phyloP scores from a whole-genome alignment of 2,113 vertebrate genomes.

The human region DNA sequence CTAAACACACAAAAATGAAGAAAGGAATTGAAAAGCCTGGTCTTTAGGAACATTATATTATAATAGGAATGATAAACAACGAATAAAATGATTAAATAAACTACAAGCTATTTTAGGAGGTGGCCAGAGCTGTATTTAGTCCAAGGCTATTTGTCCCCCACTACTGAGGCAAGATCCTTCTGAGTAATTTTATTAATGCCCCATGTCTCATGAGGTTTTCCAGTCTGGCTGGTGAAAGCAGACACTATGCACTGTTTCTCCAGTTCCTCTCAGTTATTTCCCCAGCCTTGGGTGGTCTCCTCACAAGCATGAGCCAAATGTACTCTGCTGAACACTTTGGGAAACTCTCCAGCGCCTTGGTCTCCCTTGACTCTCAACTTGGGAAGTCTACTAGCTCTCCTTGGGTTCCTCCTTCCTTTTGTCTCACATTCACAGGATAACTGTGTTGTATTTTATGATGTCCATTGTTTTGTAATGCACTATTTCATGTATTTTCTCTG shows the following conservation, averaged over 20 bases:
- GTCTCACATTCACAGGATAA: neutral
- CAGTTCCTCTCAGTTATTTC: neutral
- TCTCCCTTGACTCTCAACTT: neutral
- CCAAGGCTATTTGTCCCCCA: neutral
- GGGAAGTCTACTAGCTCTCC: neutral
- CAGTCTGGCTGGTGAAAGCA: neutral
- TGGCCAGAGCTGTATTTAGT: too few relatives aligned
- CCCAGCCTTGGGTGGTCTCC: neutral
- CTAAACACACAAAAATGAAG: neutral
- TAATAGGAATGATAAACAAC: neutral
- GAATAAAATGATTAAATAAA: neutral
- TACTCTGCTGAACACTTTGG: neutral
- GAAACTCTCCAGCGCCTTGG: neutral
- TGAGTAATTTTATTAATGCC: neutral
- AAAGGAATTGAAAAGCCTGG: neutral
- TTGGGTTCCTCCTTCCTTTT: neutral
- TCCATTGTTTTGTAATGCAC: neutral
- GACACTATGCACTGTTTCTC: neutral
- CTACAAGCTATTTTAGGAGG: too few relatives aligned
- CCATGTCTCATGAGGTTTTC: neutral
- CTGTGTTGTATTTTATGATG: neutral
- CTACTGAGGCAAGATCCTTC: neutral
- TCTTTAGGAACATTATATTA: neutral
- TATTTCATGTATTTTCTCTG: neutral
- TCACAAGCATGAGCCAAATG: neutral